These are phyloP conservation scores for Euthynnus affinis DNA, from an alignment of 2,797 vertebrate species.

Conservation along the genomic window DNA sequence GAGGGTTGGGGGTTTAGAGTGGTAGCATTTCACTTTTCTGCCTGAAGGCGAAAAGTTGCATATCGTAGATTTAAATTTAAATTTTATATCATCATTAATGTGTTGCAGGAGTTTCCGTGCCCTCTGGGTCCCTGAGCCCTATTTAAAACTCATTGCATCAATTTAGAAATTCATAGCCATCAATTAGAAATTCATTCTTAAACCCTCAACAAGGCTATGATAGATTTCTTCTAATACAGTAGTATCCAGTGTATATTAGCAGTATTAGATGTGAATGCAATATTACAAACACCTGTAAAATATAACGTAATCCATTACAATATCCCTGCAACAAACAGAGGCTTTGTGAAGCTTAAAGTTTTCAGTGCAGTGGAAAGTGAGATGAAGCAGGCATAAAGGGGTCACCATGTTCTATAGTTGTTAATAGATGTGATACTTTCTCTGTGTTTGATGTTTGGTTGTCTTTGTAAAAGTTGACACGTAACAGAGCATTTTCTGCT, in stretches of 20 bases:
- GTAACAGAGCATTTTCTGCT: constrained; percentile 21
- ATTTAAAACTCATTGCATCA: constrained; percentile 10
- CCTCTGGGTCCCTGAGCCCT: not conserved
- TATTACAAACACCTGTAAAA: not conserved
- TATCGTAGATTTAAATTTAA: constrained; percentile 33
- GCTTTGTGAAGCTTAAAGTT: not conserved
- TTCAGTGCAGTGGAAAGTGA: not conserved
- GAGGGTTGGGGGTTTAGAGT: constrained; percentile 15
- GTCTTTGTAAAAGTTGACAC: constrained; percentile 41
- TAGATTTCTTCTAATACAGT: not conserved
- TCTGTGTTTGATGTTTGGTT: constrained; percentile 43
- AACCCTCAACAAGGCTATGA: not conserved
- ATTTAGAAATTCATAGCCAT: constrained; percentile 33
- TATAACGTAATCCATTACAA: not conserved
- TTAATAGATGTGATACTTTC: not conserved
- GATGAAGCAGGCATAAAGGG: not conserved
- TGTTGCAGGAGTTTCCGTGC: not conserved
- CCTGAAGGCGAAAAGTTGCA: constrained; percentile 30
- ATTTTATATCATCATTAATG: constrained; percentile 25
- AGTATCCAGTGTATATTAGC: not conserved
- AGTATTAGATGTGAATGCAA: not conserved
- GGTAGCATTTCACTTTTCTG: constrained; percentile 32
- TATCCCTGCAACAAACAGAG: not conserved
- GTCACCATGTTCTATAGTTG: not conserved
- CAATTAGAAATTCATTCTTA: not conserved